Evolutionary conservation across 2,888 invertebrate species (phyloP), one percentile per base, ranked within the genome.

Genomic region (Serripes groenlandicus): DNA sequence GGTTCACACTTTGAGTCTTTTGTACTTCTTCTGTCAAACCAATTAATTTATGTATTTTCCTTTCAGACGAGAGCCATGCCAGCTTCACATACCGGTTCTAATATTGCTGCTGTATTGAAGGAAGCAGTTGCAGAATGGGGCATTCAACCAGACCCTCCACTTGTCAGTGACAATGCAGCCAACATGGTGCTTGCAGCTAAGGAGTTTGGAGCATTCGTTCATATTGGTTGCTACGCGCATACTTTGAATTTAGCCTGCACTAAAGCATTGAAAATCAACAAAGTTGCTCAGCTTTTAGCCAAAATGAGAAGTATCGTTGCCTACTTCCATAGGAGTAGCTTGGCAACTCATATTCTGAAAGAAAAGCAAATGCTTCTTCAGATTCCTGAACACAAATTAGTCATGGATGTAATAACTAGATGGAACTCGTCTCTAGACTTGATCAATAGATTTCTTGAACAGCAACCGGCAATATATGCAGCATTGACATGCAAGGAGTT

Each of bases 401-500:
- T 81, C 9, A 78, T 68, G 4, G 81, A 81, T 69, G 71, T 74
- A 0, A 42, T n/a, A 3, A 78, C 84, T 32, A 15, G 78, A 11
- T 85, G 84, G 84, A 81, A 85, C 49, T 72, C 72, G 2, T 68
- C 75, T 15, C 32, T 72, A 11, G 78, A 81, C n/a, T 78, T 85
- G 84, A 34, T 71, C 5, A 35, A 3, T 15, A 30, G 84, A 5
- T 75, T 42, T 30, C 52, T 85, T 7, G 81, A 75, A 35, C 81
- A 78, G 30, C 80, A 83, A 49, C 56, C 73, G 7, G 81, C 78
- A n/a, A 23, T 83, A 4, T 66, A 60, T 56, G 75, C 78, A 9
- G 62, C 72, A 11, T 73, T 85, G 1, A 60, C 52, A 1, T 60
- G 54, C 18, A 75, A 73, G 23, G 83, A 79, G n/a, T 21, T 83